Percentiles rank a stretch among this genome's conserved stretches.
Conservation (phyloP, 2,888 invertebrate species). For the Labia minor region DNA sequence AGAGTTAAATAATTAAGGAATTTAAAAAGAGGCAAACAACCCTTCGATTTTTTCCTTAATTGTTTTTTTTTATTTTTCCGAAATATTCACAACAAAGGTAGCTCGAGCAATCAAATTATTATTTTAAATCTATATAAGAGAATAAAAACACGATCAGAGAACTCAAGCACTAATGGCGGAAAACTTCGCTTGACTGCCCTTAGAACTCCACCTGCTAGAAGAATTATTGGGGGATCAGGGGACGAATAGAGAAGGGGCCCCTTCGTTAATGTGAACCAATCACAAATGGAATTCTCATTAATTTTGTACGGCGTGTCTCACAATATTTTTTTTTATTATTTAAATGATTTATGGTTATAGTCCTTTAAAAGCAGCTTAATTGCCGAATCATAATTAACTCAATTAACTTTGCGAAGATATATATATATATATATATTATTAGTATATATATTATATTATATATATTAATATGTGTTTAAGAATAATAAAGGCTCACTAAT, state of each 20-base stretch:
- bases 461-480: too few relatives aligned
- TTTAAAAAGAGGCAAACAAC: too few relatives aligned
- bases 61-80: background rate
- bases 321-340: background rate
- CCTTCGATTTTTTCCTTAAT: background rate
- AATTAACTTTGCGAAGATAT: too few relatives aligned
- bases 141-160: background rate
- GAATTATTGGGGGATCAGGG: background rate
- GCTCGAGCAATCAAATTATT: background rate
- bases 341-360: slow-evolving; percentile 4
- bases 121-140: background rate
- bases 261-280: background rate
- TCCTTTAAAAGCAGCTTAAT: background rate
- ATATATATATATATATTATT: too few relatives aligned
- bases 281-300: slow-evolving; percentile 7
- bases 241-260: background rate
- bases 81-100: background rate
- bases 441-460: too few relatives aligned
- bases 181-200: background rate
- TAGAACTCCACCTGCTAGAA: background rate
- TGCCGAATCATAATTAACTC: background rate
- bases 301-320: background rate
- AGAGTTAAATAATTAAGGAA: too few relatives aligned
- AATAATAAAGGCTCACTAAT: too few relatives aligned
- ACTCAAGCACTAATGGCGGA: background rate